These are phyloP conservation scores for Holacanthus passer DNA, from an alignment of 2,113 vertebrate species.

Conservation along the genomic window DNA sequence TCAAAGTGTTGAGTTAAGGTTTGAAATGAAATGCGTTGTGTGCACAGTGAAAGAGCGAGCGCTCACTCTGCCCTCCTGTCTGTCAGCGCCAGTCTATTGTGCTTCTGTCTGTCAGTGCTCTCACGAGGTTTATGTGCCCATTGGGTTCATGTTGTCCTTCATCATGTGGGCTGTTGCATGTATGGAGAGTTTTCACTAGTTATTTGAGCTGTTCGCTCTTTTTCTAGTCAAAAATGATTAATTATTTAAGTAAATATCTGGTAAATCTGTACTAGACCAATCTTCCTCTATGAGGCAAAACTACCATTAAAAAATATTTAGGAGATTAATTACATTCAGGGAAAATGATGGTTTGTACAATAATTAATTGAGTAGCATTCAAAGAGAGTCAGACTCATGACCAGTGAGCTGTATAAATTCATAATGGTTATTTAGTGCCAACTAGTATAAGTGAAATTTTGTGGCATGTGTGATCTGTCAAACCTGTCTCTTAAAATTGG, in stretches of 20 bases:
- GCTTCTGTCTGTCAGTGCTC: constrained; percentile 57
- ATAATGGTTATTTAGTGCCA: neutral
- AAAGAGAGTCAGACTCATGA: neutral
- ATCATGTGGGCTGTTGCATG: constrained; percentile 22
- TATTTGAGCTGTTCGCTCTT: constrained; percentile 24
- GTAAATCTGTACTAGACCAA: neutral
- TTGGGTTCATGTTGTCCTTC: constrained; percentile 41
- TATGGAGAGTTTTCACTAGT: constrained; percentile 10
- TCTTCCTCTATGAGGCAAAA: constrained; percentile 1
- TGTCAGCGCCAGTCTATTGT: constrained; percentile 67
- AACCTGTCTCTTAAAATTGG: neutral
- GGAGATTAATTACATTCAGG: neutral
- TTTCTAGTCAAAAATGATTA: neutral
- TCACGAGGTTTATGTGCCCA: constrained; percentile 27
- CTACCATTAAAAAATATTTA: neutral
- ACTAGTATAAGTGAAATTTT: neutral
- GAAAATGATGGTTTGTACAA: neutral
- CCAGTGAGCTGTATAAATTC: neutral
- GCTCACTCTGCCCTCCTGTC: constrained; percentile 29
- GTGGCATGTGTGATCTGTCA: neutral
- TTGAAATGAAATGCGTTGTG: constrained; percentile 37
- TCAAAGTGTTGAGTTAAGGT: constrained; percentile 50
- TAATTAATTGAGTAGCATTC: neutral
- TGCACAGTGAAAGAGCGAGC: neutral
- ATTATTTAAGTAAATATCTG: neutral